These are phyloP conservation scores for Choloepus hoffmanni DNA, from an alignment of 2,113 vertebrate genomes.

Conservation along the genomic window DNA sequence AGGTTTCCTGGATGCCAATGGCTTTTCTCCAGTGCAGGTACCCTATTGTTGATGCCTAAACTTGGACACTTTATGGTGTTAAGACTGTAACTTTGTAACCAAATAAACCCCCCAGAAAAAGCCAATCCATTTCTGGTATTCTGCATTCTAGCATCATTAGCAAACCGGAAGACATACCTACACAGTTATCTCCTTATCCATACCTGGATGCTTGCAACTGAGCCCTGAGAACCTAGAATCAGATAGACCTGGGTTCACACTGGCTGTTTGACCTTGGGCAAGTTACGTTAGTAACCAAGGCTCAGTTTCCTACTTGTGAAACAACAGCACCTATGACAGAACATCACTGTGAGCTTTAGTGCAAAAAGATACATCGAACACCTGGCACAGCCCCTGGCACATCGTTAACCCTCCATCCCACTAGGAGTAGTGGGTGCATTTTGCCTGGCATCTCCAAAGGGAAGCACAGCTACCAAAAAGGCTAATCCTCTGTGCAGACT, in stretches of 20 bases:
- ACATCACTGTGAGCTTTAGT: background rate
- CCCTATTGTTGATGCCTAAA: too few species aligned
- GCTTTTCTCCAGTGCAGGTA: too few species aligned
- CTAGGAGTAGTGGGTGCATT: too few species aligned
- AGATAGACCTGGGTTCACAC: background rate
- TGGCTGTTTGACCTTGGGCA: background rate
- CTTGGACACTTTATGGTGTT: too few species aligned
- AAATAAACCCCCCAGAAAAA: too few species aligned
- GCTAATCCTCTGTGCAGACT: rapidly evolving
- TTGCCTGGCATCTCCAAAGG: background rate
- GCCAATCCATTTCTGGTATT: too few species aligned
- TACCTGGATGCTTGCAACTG: background rate
- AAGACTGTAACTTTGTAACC: too few species aligned
- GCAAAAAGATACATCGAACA: background rate
- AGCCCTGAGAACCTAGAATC: background rate
- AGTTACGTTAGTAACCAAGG: background rate
- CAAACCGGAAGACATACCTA: too few species aligned
- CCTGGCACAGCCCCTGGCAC: background rate
- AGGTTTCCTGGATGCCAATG: too few species aligned
- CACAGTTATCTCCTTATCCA: background rate
- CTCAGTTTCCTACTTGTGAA: background rate
- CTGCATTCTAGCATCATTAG: too few species aligned
- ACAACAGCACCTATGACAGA: background rate
- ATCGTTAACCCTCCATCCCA: background rate
- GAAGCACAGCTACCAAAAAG: background rate